phyloP scores from a whole-genome alignment of 2,113 vertebrate species.

The Coturnix japonica region DNA sequence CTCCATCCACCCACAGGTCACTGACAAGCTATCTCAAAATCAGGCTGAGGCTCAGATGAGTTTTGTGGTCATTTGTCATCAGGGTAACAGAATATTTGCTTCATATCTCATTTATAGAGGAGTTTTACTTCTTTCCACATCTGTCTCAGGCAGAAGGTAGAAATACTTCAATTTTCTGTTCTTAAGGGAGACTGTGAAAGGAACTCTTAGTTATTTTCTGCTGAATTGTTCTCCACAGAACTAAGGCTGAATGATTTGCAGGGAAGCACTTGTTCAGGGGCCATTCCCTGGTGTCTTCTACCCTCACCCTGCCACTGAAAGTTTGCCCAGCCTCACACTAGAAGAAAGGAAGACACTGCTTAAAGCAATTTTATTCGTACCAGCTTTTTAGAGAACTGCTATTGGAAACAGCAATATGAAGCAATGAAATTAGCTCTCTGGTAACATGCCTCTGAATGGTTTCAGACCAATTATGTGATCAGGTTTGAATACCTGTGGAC shows the following conservation, averaged over 20 bases:
- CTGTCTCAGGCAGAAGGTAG: neutral
- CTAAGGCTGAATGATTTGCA: neutral
- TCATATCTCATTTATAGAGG: neutral
- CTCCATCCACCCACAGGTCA: neutral
- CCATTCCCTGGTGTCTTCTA: neutral
- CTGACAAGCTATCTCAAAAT: neutral
- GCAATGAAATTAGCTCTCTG: neutral
- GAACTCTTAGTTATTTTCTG: conserved; percentile 5
- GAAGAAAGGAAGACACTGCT: neutral
- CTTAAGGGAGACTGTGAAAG: neutral
- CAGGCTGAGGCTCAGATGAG: neutral
- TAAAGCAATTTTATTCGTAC: neutral
- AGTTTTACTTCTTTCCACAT: neutral
- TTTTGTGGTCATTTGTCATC: neutral
- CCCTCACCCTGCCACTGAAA: neutral
- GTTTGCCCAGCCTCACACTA: neutral
- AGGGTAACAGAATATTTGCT: neutral
- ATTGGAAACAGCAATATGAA: neutral
- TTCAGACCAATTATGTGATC: neutral
- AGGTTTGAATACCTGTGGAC: neutral
- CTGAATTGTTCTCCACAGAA: neutral
- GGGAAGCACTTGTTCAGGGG: neutral
- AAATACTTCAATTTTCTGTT: neutral
- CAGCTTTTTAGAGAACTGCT: neutral
- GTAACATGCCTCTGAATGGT: neutral